Percentiles rank a stretch among this genome's conserved stretches.
Conservation (phyloP, 2,113 vertebrate genomes). For the Numenius arquata region DNA sequence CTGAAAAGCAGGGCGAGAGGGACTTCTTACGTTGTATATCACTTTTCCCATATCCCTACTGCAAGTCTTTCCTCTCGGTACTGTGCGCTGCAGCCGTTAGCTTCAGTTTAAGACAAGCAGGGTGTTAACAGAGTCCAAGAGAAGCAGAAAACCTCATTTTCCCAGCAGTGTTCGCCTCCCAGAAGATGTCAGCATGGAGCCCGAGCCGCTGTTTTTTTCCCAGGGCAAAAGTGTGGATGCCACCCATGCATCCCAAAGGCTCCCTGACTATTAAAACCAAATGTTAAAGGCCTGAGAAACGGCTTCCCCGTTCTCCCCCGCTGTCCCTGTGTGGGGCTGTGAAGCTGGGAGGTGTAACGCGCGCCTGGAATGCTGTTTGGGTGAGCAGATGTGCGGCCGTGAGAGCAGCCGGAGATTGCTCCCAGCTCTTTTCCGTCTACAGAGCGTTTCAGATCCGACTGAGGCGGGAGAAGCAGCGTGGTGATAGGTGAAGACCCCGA, state of each 20-base stretch:
- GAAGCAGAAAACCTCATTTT: background rate
- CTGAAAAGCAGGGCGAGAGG: background rate
- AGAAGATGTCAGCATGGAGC: background rate
- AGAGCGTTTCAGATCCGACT: background rate
- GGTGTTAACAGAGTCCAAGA: background rate
- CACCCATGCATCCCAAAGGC: background rate
- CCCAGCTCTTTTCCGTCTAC: background rate
- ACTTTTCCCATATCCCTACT: background rate
- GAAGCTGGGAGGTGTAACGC: background rate
- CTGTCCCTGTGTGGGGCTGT: background rate
- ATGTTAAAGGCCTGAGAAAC: background rate
- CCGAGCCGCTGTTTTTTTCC: background rate
- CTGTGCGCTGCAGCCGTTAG: background rate
- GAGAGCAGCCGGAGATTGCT: background rate
- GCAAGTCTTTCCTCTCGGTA: background rate
- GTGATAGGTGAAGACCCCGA: background rate
- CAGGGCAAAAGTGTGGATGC: background rate
- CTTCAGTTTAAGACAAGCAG: background rate
- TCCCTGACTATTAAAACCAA: constrained; percentile 19
- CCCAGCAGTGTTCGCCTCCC: background rate
- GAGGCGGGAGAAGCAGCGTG: background rate
- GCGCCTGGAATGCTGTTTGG: constrained; percentile 11
- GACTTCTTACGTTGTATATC: background rate
- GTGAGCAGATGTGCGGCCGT: constrained; percentile 25
- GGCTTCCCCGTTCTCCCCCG: background rate